Evolutionary conservation across 2,797 vertebrate genomes (phyloP), one percentile per base, ranked within the genome.

Genomic region (Acanthornis magna): DNA sequence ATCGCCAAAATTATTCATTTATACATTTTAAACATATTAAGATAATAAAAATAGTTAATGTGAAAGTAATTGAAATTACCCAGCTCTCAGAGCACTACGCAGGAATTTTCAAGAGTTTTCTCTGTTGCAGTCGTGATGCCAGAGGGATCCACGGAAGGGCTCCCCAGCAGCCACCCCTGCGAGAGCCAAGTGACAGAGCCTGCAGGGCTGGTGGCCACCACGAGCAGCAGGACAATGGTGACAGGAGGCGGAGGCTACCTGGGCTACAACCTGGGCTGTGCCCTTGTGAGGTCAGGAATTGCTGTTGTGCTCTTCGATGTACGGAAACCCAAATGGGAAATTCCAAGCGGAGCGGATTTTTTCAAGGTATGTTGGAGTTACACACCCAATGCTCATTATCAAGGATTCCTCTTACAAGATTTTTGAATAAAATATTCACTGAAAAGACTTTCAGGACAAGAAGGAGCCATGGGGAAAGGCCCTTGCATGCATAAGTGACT

Each of bases 191-290:
- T 75, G 43, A 65, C 83, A 0, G 78, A 93, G 45, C 93, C 91
- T 19, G 85, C 97, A 30, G 97, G 91, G 47, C 72, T 70, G 2
- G 27, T 30, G 22, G 50, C 47, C n/a, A 30, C 32, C 11, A 43
- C 86, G 19, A 67, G 63, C 62, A 89, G 93, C 68, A 99, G 97
- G 97, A 98, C 98, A 38, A 30, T 99, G 95, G 98, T 99, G 91
- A 99, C 99, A 0, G 99, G 99, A 82, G 99, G 99, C 18, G 98
- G 98, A 6, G 99, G 99, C 29, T 99, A 99, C 97, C 98, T 99
- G 65, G 99, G 99, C 9, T 99, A 98, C 87, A 98, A 98, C 61
- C 98, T 99, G 89, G 98, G 98, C 9, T 98, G 97, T 73, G 98
- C 98, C 42, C 98, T 99, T 32, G 98, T 98, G 34, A 95, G 88